These are phyloP conservation scores for Anguilla obscura DNA, from an alignment of 2,797 vertebrate species.

Conservation along the genomic window DNA sequence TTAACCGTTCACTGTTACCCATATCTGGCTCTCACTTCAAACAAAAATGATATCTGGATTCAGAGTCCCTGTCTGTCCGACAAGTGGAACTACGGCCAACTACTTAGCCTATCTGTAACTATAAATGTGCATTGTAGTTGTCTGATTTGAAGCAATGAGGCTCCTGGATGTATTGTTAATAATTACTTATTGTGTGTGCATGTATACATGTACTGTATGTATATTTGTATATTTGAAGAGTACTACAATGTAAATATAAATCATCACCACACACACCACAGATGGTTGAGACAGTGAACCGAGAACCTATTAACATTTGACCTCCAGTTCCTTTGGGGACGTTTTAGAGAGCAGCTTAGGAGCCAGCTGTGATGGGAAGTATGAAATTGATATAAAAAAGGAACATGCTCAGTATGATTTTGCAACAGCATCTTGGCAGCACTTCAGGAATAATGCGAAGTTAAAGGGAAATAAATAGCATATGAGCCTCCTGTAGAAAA, in stretches of 20 bases:
- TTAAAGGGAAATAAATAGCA: conserved; percentile 14
- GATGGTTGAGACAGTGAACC: neutral
- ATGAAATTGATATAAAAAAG: neutral
- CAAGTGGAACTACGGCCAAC: neutral
- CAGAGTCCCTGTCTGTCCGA: neutral
- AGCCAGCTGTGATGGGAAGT: neutral
- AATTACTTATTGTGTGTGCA: neutral
- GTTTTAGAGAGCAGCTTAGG: neutral
- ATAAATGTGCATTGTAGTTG: neutral
- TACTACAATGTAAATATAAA: neutral
- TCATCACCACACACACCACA: neutral
- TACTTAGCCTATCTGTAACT: neutral
- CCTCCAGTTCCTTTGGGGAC: neutral
- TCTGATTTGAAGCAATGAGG: neutral
- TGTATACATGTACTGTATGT: neutral
- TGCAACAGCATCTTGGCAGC: conserved; percentile 19
- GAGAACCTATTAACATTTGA: neutral
- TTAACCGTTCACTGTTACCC: neutral
- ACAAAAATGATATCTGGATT: neutral
- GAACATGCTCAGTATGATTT: conserved; percentile 10
- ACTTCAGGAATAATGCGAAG: neutral
- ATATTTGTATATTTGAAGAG: neutral
- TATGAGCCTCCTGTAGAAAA: neutral
- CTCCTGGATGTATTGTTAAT: neutral
- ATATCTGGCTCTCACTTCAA: neutral